Base-by-base conservation (phyloP, 2,113 vertebrate species). In the Gorsachius goisagi region DNA sequence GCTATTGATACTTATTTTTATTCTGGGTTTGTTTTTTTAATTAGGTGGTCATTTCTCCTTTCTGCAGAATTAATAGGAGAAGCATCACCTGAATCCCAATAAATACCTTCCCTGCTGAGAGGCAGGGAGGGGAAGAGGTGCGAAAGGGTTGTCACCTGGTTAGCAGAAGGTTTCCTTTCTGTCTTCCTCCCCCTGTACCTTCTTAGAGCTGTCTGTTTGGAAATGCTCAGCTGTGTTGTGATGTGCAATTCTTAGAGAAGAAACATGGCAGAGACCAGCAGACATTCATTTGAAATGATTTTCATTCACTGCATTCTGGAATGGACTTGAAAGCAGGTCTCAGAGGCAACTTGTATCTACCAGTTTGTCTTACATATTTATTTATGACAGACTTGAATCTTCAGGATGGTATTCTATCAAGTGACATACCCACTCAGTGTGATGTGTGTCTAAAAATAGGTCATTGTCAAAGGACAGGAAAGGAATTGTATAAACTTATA, bases 251-350 rank as follows among this genome's bases (percentile, higher is more conserved):
- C 95, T 67, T 78, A 41, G 69, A 95, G 85, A 90, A 93, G 85
- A 92, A 90, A 88, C 68, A 96, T 82, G 93, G 92, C 95, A 96
- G 91, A 85, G 81, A 97, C 97, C 97, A 97, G 96, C 91, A 97
- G 97, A 96, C 96, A 62, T 96, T 97, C 97, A 98, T 98, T 96
- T 97, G 95, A 97, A 97, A 97, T 98, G 95, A 98, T 97, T 96
- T 97, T 96, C 95, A 97, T 95, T 95, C 95, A 68, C 82, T 95
- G 82, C 84, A 37, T 96, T 96, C 93, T 93, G 85, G 96, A 97
- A 97, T 96, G 95, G 97, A 97, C 95, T 95, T 97, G 97, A 97
- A 97, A 97, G 97, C 97, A 96, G 97, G 97, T 97, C 97, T 98
- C 95, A 97, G 92, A 98, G 97, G 97, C 97, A 98, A 97, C 96